phyloP scores from a whole-genome alignment of 2,113 vertebrate species.

The Anarrhichthys ocellatus region DNA sequence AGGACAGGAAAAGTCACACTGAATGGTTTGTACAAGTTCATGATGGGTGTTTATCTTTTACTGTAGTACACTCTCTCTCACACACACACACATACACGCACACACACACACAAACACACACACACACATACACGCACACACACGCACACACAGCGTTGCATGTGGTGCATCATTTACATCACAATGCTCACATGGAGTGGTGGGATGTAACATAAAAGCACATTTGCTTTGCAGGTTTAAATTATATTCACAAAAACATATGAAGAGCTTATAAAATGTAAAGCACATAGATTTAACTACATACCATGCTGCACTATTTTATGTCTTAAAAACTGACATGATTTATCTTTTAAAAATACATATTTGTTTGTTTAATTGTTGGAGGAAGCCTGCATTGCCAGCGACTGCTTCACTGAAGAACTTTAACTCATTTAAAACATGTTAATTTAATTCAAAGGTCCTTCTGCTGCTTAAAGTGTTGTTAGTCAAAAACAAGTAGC shows the following conservation, averaged over 20 bases:
- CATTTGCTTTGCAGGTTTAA: background rate
- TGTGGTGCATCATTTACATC: background rate
- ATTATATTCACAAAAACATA: background rate
- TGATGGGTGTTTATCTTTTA: background rate
- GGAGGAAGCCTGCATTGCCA: background rate
- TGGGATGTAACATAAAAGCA: background rate
- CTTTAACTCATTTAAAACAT: background rate
- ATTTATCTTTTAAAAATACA: background rate
- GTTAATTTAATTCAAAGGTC: background rate
- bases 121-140: background rate
- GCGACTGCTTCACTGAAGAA: background rate
- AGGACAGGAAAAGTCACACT: conserved; percentile 41
- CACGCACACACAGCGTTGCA: background rate
- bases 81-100: background rate
- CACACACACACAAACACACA: background rate
- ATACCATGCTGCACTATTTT: background rate
- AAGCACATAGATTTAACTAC: background rate
- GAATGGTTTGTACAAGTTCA: background rate
- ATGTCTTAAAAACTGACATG: background rate
- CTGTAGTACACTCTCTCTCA: background rate
- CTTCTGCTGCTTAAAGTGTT: background rate
- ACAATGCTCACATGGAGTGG: background rate
- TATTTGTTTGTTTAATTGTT: background rate
- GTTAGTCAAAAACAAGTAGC: background rate
- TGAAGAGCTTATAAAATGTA: background rate